phyloP scores from a whole-genome alignment of 64 coral and sea anemone genomes.

The Stylophora pistillata region DNA sequence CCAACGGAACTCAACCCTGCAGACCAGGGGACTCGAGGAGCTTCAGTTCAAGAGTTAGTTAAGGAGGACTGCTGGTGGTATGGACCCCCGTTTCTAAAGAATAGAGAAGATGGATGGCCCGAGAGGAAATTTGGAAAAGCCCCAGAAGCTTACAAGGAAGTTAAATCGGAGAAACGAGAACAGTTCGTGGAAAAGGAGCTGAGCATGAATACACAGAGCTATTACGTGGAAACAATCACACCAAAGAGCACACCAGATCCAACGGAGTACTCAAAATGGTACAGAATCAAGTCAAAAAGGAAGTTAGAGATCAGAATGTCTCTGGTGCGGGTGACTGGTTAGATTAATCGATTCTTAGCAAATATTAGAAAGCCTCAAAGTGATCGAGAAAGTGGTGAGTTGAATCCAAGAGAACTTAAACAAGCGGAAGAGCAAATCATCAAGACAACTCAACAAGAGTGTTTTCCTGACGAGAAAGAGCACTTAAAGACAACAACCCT shows the following conservation, averaged over 20 bases:
- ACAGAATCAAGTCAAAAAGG: constrained; percentile 12
- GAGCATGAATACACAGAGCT: not conserved
- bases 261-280: constrained; percentile 59
- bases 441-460: constrained; percentile 49
- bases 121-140: constrained; percentile 41
- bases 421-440: constrained; percentile 49
- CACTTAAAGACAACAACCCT: not conserved
- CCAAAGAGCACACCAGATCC: not conserved
- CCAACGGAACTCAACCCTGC: constrained; percentile 58
- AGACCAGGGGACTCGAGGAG: constrained; percentile 51
- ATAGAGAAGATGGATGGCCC: constrained; percentile 50
- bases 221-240: not conserved
- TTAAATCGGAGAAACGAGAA: constrained; percentile 7
- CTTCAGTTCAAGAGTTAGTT: constrained; percentile 18
- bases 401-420: constrained; percentile 50
- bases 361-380: constrained; percentile 17
- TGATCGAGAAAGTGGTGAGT: constrained; percentile 13
- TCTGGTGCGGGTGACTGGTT: constrained; percentile 43
- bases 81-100: constrained; percentile 39
- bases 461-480: too few species aligned
- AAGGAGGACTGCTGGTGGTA: constrained; percentile 47
- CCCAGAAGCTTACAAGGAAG: not conserved
- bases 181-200: constrained; percentile 11
- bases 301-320: constrained; percentile 43
- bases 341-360: constrained; percentile 59